Evolutionary conservation across 2,113 vertebrate species (phyloP).

Genomic region (Tupaia chinensis): DNA sequence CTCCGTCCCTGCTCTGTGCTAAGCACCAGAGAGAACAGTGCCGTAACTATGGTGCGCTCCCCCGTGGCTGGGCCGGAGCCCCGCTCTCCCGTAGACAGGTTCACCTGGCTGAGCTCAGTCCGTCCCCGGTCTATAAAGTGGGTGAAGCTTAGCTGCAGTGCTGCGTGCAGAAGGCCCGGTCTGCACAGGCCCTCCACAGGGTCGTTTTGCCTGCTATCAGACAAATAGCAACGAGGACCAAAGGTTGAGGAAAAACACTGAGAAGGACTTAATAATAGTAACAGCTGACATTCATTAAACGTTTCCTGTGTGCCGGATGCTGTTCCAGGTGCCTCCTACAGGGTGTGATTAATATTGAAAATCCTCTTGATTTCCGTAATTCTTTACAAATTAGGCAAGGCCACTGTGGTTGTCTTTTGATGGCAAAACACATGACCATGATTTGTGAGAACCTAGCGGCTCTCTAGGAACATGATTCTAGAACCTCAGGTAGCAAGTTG

Average conservation of each 20-base stretch:
- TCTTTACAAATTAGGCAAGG: slow-evolving; percentile 34
- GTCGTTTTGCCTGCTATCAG: background rate
- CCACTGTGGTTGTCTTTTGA: slow-evolving; percentile 12
- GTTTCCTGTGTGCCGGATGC: background rate
- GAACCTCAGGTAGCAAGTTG: background rate
- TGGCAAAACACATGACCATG: background rate
- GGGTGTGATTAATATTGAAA: slow-evolving; percentile 54
- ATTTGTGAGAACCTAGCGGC: background rate
- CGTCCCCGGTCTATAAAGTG: background rate
- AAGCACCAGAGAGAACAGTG: background rate
- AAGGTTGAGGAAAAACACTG: slow-evolving; percentile 20
- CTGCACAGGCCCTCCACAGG: background rate
- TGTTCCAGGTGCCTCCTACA: background rate
- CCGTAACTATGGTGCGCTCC: background rate
- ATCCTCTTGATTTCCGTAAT: background rate
- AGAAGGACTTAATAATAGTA: slow-evolving; percentile 1
- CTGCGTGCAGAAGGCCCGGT: background rate
- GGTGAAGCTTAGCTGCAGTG: background rate
- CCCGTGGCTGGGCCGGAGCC: fast-evolving
- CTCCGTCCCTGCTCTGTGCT: background rate
- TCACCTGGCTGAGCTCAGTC: background rate
- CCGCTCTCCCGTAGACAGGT: no score
- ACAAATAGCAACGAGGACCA: background rate
- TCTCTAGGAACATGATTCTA: slow-evolving; percentile 2
- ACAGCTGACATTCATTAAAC: background rate